These are phyloP conservation scores for Apogon talboti DNA, from an alignment of 2,797 vertebrate species.

Conservation along the genomic window DNA sequence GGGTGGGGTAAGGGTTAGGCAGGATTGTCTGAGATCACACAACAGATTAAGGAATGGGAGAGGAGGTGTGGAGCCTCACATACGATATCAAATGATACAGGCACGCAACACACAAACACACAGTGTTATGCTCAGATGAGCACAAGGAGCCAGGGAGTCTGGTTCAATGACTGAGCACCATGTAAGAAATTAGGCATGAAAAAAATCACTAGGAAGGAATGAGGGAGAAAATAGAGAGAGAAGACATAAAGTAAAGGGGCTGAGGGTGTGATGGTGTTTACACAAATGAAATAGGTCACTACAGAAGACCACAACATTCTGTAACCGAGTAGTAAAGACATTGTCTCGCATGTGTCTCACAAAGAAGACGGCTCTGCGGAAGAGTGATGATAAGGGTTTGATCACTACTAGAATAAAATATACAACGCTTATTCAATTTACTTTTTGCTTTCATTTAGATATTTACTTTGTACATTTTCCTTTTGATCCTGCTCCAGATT, in stretches of 20 bases:
- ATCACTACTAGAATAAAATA: conserved; percentile 5
- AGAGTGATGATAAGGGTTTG: background rate
- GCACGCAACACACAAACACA: background rate
- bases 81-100: conserved; percentile 45
- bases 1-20: conserved; percentile 62
- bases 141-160: conserved; percentile 65
- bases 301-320: conserved; percentile 1
- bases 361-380: background rate
- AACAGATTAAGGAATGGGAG: conserved; percentile 64
- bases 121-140: conserved; percentile 56
- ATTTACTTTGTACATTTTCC: background rate
- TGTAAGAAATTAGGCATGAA: conserved; percentile 55
- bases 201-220: conserved; percentile 35
- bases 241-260: background rate
- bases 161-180: conserved; percentile 49
- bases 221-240: conserved; percentile 23
- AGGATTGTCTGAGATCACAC: conserved; percentile 60
- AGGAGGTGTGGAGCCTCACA: conserved; percentile 45
- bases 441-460: background rate
- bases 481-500: background rate
- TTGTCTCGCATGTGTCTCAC: background rate
- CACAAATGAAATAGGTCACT: conserved; percentile 19
- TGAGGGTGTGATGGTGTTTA: conserved; percentile 45
- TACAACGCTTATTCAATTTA: background rate
- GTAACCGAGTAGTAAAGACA: background rate